Evolutionary conservation across 2,113 vertebrate species (phyloP).

Genomic region (Ophthalmolycus amberensis): DNA sequence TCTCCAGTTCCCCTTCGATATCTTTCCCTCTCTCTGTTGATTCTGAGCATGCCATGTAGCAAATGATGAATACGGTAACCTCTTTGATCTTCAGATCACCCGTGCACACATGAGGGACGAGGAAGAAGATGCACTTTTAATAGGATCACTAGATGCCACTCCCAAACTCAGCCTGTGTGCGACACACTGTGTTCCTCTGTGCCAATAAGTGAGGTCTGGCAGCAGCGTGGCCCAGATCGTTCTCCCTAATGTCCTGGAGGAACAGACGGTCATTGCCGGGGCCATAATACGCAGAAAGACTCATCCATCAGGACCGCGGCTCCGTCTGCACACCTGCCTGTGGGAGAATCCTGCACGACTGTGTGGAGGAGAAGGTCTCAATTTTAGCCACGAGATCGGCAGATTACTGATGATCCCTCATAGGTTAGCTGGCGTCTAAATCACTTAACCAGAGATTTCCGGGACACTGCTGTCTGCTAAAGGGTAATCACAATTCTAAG

Average conservation of each 20-base stretch:
- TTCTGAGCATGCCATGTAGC: constrained; percentile 59
- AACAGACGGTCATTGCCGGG: constrained; percentile 50
- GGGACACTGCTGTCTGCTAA: constrained; percentile 48
- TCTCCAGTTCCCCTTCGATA: not conserved
- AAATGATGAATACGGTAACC: constrained; percentile 67
- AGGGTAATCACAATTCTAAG: constrained; percentile 75
- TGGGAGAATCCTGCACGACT: constrained; percentile 43
- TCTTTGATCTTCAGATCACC: constrained; percentile 68
- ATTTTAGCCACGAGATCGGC: constrained; percentile 51
- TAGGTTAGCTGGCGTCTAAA: constrained; percentile 68
- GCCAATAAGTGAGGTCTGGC: constrained; percentile 66
- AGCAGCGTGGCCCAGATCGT: constrained; percentile 60
- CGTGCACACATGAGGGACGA: constrained; percentile 38
- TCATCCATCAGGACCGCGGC: constrained; percentile 69
- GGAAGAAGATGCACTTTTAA: constrained; percentile 62
- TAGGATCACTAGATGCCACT: constrained; percentile 49
- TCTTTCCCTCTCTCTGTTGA: constrained; percentile 17
- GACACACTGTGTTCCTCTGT: constrained; percentile 38
- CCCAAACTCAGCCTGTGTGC: constrained; percentile 43
- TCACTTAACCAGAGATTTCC: constrained; percentile 67
- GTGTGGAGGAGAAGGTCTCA: constrained; percentile 57
- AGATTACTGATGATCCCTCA: constrained; percentile 68
- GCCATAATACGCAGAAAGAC: constrained; percentile 50
- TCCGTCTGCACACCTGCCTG: constrained; percentile 55
- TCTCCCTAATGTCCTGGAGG: constrained; percentile 68